phyloP scores from a whole-genome alignment of 1,140 invertebrate species.

The Macrocentrus cingulum region DNA sequence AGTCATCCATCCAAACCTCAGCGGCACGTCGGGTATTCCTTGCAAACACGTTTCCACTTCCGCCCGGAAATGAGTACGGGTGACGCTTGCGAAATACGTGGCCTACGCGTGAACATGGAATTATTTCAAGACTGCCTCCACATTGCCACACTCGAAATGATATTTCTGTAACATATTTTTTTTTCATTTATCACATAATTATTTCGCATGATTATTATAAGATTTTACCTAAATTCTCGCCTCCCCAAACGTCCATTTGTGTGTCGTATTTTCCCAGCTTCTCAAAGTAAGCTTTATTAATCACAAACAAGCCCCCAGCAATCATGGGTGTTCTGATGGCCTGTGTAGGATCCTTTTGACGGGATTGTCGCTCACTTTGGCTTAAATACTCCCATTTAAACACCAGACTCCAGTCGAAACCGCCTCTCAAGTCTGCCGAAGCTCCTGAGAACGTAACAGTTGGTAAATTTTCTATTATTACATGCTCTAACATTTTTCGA shows the following conservation, averaged over 20 bases:
- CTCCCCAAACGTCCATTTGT: constrained; percentile 96
- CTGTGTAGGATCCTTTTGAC: constrained; percentile 79
- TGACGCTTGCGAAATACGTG: constrained; percentile 93
- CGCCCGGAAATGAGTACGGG: constrained; percentile 93
- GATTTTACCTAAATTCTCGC: constrained; percentile 73
- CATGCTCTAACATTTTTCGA: constrained; percentile 3
- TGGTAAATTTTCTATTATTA: constrained; percentile 1
- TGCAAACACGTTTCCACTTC: constrained; percentile 87
- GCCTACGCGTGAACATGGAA: constrained; percentile 89
- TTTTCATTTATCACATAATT: not conserved
- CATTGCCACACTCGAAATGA: constrained; percentile 93
- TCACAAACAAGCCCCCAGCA: constrained; percentile 92
- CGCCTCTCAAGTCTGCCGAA: constrained; percentile 85
- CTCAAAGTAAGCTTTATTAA: constrained; percentile 89
- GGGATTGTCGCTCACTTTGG: constrained; percentile 74
- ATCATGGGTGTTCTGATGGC: constrained; percentile 91
- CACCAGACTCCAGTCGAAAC: constrained; percentile 98
- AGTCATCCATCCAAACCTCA: constrained; percentile 97
- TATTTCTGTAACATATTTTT: constrained; percentile 59
- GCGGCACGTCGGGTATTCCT: constrained; percentile 83
- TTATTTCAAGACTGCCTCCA: constrained; percentile 90
- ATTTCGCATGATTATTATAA: not conserved
- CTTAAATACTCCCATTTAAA: constrained; percentile 95
- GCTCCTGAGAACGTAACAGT: constrained; percentile 60
- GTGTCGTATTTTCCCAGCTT: constrained; percentile 95